phyloP scores from a whole-genome alignment of 1,140 invertebrate genomes.

The Eumaeus atala region DNA sequence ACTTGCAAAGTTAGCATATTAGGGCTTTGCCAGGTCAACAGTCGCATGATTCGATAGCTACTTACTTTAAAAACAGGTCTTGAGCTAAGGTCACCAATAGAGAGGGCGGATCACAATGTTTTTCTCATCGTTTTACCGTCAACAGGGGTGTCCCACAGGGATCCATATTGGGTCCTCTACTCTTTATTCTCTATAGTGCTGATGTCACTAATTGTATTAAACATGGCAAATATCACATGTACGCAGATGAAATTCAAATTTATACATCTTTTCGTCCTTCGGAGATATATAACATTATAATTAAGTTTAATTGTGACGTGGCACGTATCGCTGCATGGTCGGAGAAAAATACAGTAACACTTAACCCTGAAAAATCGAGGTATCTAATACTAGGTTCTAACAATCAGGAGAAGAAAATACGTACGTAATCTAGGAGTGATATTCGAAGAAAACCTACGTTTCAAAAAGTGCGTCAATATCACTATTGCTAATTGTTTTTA shows the following conservation, averaged over 20 bases:
- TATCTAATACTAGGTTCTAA: background rate
- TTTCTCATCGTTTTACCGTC: background rate
- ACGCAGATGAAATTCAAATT: background rate
- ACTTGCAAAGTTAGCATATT: background rate
- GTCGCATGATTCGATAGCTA: too few relatives aligned
- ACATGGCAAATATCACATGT: background rate
- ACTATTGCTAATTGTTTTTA: slow-evolving; percentile 1
- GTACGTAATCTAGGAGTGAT: background rate
- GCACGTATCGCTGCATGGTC: background rate
- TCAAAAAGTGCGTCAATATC: background rate
- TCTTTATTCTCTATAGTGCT: background rate
- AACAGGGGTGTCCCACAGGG: background rate
- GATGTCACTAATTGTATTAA: background rate
- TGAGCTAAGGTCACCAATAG: too few relatives aligned
- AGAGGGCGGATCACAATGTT: background rate
- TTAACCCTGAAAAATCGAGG: background rate
- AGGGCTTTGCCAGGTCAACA: slow-evolving; percentile 1
- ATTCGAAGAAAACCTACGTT: too few relatives aligned
- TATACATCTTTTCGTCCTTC: too few relatives aligned
- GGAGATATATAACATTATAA: too few relatives aligned
- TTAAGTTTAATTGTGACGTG: background rate
- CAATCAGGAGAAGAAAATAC: background rate
- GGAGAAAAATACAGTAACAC: background rate
- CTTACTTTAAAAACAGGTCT: too few relatives aligned
- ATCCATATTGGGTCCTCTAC: background rate